Percentiles rank a stretch among this genome's conserved stretches.
Evolutionary conservation across 2,113 vertebrate genomes (phyloP).

Genomic region (Percina caprodes): DNA sequence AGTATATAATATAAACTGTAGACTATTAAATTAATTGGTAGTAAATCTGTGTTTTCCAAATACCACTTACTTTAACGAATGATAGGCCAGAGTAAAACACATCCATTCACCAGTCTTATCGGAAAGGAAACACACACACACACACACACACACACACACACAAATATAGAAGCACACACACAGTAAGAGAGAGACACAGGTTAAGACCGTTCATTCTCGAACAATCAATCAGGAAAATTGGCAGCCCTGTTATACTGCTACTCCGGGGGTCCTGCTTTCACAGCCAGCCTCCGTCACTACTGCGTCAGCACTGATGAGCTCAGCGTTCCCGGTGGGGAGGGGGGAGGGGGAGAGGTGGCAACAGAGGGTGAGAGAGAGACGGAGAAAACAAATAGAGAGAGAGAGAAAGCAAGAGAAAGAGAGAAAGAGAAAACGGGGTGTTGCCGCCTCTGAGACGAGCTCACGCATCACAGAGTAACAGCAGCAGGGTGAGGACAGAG

Average conservation of each 20-base stretch:
- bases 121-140: neutral
- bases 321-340: constrained; percentile 46
- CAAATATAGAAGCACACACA: neutral
- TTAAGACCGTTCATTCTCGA: neutral
- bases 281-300: constrained; percentile 90
- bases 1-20: neutral
- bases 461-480: constrained; percentile 69
- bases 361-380: constrained; percentile 10
- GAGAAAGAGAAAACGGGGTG: constrained; percentile 57
- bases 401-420: constrained; percentile 6
- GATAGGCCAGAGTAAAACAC: neutral
- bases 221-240: constrained; percentile 55
- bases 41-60: neutral
- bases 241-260: constrained; percentile 76
- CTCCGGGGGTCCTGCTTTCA: constrained; percentile 86
- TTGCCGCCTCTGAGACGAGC: constrained; percentile 71
- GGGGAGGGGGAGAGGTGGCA: neutral
- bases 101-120: neutral
- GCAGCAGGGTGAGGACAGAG: constrained; percentile 58
- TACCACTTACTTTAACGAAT: constrained; percentile 6
- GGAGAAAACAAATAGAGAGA: neutral
- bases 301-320: constrained; percentile 89
- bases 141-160: too few relatives aligned
- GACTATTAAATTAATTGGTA: neutral
- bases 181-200: neutral